phyloP scores from a whole-genome alignment of 2,888 invertebrate species.

The Andrena fulva region DNA sequence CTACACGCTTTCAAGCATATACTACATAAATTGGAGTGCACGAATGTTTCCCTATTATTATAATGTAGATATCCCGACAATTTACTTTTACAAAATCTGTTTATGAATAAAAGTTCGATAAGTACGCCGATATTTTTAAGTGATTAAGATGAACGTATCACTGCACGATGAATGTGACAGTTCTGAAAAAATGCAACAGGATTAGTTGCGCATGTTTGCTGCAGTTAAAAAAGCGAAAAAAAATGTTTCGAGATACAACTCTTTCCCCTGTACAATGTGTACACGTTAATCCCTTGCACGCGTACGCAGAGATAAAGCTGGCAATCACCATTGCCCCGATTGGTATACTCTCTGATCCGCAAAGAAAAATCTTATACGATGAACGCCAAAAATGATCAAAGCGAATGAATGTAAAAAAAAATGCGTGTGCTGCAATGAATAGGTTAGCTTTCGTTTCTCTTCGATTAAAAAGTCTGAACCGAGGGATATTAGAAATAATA shows the following conservation, averaged over 20 bases:
- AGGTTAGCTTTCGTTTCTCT: background rate
- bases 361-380: slow-evolving; percentile 6
- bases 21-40: background rate
- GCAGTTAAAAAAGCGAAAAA: slow-evolving; percentile 9
- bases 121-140: slow-evolving; percentile 16
- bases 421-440: background rate
- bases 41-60: background rate
- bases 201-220: slow-evolving; percentile 31
- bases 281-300: slow-evolving; percentile 51
- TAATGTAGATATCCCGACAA: too few species aligned
- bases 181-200: slow-evolving; percentile 17
- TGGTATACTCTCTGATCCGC: slow-evolving; percentile 29
- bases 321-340: slow-evolving; percentile 3
- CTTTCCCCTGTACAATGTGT: slow-evolving; percentile 7
- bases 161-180: too few species aligned
- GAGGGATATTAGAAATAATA: background rate
- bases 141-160: slow-evolving; percentile 26
- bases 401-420: background rate
- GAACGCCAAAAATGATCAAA: background rate
- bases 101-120: background rate
- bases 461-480: background rate
- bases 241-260: slow-evolving; percentile 16
- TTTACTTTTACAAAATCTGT: too few species aligned
- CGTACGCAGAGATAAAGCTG: slow-evolving; percentile 37
- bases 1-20: too few species aligned